Evolutionary conservation across 2,888 invertebrate genomes (phyloP).

Genomic region (Dicyrtomina minuta): DNA sequence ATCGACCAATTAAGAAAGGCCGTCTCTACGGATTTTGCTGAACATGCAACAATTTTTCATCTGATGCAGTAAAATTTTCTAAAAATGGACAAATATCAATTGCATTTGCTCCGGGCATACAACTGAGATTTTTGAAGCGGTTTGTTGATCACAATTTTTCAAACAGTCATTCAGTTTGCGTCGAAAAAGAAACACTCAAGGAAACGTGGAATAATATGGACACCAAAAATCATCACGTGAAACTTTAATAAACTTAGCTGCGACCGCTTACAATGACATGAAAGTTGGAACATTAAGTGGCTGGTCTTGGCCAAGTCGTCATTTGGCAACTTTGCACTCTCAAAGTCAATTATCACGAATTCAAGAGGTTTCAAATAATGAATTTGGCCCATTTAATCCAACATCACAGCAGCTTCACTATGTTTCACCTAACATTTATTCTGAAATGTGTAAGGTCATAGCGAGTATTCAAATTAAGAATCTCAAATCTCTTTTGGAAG

Average conservation of each 20-base stretch:
- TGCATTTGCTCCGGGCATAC: background rate
- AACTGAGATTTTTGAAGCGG: background rate
- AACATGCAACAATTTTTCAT: background rate
- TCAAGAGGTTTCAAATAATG: background rate
- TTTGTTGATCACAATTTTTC: background rate
- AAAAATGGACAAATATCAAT: background rate
- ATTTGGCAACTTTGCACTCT: background rate
- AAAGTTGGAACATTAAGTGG: conserved; percentile 5
- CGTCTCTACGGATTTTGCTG: background rate
- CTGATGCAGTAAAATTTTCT: background rate
- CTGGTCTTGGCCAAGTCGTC: background rate
- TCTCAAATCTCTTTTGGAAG: background rate
- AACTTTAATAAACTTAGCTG: background rate
- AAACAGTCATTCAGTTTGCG: background rate
- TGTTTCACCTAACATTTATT: conserved; percentile 4
- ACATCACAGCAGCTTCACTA: background rate
- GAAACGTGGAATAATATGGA: background rate
- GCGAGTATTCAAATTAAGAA: background rate
- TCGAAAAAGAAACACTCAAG: background rate
- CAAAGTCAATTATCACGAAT: background rate
- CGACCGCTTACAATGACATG: background rate
- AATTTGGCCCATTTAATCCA: background rate
- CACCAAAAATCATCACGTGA: background rate
- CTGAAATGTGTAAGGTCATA: background rate
- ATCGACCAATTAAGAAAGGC: background rate